Percentiles rank a stretch among this genome's conserved stretches.
Evolutionary conservation across 2,113 vertebrate species (phyloP).

Genomic region (Calcarius ornatus): DNA sequence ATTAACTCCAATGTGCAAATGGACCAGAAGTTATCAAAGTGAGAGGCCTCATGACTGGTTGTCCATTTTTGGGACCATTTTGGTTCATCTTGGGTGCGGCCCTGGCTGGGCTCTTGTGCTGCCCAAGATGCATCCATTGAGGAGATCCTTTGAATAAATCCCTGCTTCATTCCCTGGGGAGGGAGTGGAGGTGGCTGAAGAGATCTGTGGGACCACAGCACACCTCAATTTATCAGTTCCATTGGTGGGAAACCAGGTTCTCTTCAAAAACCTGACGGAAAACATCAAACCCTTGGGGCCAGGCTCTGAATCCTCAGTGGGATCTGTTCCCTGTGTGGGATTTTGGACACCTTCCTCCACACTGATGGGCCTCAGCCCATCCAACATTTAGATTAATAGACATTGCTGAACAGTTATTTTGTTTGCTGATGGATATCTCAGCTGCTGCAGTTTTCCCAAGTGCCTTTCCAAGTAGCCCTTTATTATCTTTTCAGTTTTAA

Average conservation of each 20-base stretch:
- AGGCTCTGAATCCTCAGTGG: background rate
- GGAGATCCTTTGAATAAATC: too few species aligned
- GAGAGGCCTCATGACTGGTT: too few species aligned
- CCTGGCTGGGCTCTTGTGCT: too few species aligned
- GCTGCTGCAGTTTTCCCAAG: background rate
- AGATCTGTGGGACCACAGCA: background rate
- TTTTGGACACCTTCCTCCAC: background rate
- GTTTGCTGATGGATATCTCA: background rate
- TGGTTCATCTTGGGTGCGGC: too few species aligned
- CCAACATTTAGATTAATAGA: background rate
- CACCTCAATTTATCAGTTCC: background rate
- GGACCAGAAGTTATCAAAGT: too few species aligned
- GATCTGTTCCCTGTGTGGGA: background rate
- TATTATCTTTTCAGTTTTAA: background rate
- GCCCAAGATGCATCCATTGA: too few species aligned
- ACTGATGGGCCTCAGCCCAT: background rate
- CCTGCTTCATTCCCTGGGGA: background rate
- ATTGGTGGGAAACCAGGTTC: background rate
- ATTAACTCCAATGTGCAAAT: too few species aligned
- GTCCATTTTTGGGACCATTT: too few species aligned
- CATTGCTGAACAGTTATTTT: too few species aligned
- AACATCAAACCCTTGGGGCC: background rate
- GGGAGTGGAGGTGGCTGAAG: background rate
- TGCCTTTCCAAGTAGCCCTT: background rate
- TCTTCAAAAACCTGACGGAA: background rate